A percentile compares a stretch with the other conserved stretches of the same genome.
Evolutionary conservation across 2,113 vertebrate species (phyloP).

Genomic region (Baryphthengus martii): DNA sequence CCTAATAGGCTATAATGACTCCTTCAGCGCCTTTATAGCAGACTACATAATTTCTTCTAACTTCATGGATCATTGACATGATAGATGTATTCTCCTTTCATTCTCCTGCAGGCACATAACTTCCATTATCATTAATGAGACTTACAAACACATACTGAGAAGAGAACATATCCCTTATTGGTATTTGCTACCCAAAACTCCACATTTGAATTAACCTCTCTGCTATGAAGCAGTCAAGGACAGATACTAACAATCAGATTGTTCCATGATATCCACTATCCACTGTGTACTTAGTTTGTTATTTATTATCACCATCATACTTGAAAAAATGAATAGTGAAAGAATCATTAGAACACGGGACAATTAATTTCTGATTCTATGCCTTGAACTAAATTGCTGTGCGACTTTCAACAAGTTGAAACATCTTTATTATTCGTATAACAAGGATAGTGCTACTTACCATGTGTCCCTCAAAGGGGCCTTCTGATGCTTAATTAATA

Average conservation of each 20-base stretch:
- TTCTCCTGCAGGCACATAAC: constrained; percentile 52
- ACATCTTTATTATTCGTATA: background rate
- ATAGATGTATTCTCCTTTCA: constrained; percentile 30
- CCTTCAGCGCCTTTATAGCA: constrained; percentile 11
- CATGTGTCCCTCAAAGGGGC: background rate
- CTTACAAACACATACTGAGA: constrained; percentile 57
- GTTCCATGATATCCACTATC: background rate
- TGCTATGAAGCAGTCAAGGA: background rate
- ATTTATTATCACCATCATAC: constrained; percentile 12
- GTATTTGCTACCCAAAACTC: constrained; percentile 31
- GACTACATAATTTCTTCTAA: constrained; percentile 51
- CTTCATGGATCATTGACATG: constrained; percentile 66
- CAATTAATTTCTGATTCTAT: constrained; percentile 18
- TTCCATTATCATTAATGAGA: constrained; percentile 61
- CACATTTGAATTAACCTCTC: constrained; percentile 28
- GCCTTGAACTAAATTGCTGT: background rate
- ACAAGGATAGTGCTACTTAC: background rate
- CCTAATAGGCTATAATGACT: constrained; percentile 56
- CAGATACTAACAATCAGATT: background rate
- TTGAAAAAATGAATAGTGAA: background rate
- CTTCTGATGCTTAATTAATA: constrained; percentile 9
- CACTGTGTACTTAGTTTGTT: background rate
- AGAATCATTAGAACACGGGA: background rate
- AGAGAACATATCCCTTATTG: constrained; percentile 21
- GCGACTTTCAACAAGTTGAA: background rate